Evolutionary conservation across 2,888 invertebrate genomes (phyloP).

Genomic region (Troides helena): DNA sequence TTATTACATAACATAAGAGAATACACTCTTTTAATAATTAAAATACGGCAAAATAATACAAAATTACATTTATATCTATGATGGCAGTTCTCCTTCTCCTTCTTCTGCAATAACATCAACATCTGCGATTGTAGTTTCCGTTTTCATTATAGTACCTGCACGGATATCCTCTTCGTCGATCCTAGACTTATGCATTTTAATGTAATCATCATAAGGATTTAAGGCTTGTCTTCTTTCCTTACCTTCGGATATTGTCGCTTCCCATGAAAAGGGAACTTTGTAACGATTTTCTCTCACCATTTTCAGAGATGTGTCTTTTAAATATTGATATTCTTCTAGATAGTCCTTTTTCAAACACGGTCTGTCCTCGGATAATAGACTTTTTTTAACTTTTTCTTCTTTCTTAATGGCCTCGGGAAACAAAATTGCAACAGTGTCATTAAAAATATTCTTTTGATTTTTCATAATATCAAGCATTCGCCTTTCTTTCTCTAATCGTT

Average conservation of each 20-base stretch:
- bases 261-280: constrained; percentile 78
- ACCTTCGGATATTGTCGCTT: constrained; percentile 73
- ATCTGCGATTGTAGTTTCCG: background rate
- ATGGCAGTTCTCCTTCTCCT: background rate
- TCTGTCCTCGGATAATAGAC: constrained; percentile 67
- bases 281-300: constrained; percentile 73
- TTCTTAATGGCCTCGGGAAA: constrained; percentile 82
- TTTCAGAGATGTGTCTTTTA: constrained; percentile 51
- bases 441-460: constrained; percentile 82
- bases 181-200: constrained; percentile 58
- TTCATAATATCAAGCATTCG: constrained; percentile 80
- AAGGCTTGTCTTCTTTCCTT: constrained; percentile 71
- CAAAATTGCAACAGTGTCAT: constrained; percentile 81
- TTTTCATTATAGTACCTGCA: background rate
- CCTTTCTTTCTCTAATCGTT: constrained; percentile 78
- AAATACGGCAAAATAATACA: background rate
- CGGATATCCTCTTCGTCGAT: constrained; percentile 45
- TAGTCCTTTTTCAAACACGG: constrained; percentile 58
- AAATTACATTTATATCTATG: background rate
- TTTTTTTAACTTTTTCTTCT: constrained; percentile 61
- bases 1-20: background rate
- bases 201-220: constrained; percentile 59
- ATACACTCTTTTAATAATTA: background rate
- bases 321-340: constrained; percentile 57
- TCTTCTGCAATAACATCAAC: background rate